These are phyloP conservation scores for Sarcophaga caerulescens DNA, from an alignment of 2,888 invertebrate species.

Conservation along the genomic window DNA sequence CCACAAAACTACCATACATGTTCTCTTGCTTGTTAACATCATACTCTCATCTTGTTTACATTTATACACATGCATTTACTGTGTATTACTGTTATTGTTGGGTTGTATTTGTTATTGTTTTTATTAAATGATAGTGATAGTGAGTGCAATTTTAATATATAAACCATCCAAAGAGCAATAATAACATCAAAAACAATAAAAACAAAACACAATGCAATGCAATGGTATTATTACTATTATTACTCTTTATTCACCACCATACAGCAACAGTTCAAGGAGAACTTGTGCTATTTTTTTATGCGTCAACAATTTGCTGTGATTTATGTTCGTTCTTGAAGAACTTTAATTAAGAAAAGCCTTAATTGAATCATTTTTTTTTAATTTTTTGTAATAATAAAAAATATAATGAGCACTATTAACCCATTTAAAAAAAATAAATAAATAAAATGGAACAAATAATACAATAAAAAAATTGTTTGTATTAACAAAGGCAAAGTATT, in stretches of 20 bases:
- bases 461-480: too few relatives aligned
- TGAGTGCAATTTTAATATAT: background rate
- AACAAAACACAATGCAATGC: background rate
- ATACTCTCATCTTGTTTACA: background rate
- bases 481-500: too few relatives aligned
- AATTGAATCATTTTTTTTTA: background rate
- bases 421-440: too few relatives aligned
- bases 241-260: conserved; percentile 27
- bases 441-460: too few relatives aligned
- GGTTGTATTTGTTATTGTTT: conserved; percentile 25
- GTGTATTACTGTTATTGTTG: conserved; percentile 14
- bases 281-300: conserved; percentile 27
- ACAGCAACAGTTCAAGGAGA: conserved; percentile 50
- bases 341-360: background rate
- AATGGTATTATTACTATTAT: background rate
- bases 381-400: too few relatives aligned
- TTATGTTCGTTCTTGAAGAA: background rate
- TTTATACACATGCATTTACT: background rate
- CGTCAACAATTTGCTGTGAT: background rate
- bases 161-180: background rate
- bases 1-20: background rate
- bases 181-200: background rate
- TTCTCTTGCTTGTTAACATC: background rate
- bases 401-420: too few relatives aligned
- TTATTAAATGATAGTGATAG: conserved; percentile 43